These are phyloP conservation scores for Brachyistius frenatus DNA, from an alignment of 2,113 vertebrate genomes.

Conservation along the genomic window DNA sequence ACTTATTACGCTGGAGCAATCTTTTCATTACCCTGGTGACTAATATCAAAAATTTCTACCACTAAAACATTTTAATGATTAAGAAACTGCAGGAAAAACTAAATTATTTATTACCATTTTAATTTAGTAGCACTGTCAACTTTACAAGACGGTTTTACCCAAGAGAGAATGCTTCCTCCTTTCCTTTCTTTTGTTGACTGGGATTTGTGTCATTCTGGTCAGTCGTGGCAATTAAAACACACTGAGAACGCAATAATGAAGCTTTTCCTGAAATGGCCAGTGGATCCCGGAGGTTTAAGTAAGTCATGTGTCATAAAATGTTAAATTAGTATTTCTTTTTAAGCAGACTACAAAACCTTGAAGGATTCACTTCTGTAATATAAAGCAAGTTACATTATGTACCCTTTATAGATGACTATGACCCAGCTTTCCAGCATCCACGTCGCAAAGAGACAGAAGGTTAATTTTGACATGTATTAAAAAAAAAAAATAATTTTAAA, in stretches of 20 bases:
- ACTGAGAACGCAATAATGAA: neutral
- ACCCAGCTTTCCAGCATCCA: neutral
- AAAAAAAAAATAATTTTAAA: neutral
- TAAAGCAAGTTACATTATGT: neutral
- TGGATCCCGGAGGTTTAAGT: neutral
- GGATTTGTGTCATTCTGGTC: neutral
- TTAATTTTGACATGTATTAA: neutral
- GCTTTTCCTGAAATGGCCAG: neutral
- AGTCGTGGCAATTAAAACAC: conserved; percentile 1
- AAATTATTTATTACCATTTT: neutral
- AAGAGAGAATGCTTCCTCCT: neutral
- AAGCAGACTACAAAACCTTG: neutral
- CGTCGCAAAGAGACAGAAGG: neutral
- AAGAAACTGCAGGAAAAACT: neutral
- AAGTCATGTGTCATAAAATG: neutral
- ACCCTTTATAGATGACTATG: neutral
- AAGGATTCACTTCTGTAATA: neutral
- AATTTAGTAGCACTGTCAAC: neutral
- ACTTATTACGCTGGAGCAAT: no score
- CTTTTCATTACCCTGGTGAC: no score
- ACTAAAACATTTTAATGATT: neutral
- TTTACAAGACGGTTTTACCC: neutral
- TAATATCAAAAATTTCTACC: neutral
- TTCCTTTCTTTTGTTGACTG: neutral
- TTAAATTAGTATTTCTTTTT: conserved; percentile 9